Conservation (phyloP, 2,888 invertebrate species). For the Synanthedon tipuliformis region DNA sequence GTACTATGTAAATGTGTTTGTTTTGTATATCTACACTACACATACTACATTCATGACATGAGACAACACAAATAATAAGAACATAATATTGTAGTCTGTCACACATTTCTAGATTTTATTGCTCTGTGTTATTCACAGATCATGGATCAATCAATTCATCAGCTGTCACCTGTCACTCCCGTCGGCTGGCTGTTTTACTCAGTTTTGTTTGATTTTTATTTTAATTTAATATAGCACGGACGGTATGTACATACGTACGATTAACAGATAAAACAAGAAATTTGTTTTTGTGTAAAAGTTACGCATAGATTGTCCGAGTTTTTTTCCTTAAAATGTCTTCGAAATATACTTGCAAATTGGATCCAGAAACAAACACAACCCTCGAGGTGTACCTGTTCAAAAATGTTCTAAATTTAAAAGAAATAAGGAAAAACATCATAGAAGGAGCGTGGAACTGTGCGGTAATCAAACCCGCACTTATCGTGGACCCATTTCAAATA, state of each 20-base stretch:
- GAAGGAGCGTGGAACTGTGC: slow-evolving; percentile 71
- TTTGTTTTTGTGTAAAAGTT: slow-evolving; percentile 4
- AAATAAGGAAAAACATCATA: slow-evolving; percentile 66
- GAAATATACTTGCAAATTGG: slow-evolving; percentile 42
- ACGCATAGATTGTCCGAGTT: background rate
- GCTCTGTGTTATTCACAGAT: no score
- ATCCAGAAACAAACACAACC: slow-evolving; percentile 43
- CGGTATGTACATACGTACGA: no score
- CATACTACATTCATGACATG: no score
- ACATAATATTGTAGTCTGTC: no score
- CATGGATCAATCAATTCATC: background rate
- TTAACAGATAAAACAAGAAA: no score
- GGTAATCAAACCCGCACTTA: slow-evolving; percentile 70
- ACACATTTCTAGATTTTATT: no score
- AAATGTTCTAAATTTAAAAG: slow-evolving; percentile 69
- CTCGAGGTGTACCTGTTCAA: slow-evolving; percentile 66
- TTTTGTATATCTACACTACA: no score
- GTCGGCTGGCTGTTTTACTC: background rate
- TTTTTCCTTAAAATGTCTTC: slow-evolving; percentile 16
- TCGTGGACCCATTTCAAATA: slow-evolving; percentile 71
- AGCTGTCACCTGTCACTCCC: no score
- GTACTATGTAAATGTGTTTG: no score
- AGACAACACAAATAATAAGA: no score
- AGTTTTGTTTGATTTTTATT: slow-evolving; percentile 3
- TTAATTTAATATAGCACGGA: no score